Conservation (phyloP, 2,797 vertebrate genomes). For the Enteromius fasciolatus region DNA sequence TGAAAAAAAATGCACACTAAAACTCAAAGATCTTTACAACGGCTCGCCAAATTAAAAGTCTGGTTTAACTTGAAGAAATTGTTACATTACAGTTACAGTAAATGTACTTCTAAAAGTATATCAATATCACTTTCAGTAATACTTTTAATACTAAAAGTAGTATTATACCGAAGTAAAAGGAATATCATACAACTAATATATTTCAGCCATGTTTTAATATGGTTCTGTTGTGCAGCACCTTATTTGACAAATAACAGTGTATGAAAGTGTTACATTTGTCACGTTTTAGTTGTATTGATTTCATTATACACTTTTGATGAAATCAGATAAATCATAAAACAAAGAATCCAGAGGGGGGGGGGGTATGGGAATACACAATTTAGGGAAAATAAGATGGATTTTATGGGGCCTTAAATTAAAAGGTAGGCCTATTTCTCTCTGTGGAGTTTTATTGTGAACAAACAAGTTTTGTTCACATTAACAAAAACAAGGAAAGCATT, state of each 20-base stretch:
- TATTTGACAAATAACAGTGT: not conserved
- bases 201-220: not conserved
- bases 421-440: not conserved
- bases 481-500: not conserved
- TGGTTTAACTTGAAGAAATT: not conserved
- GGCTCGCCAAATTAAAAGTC: not conserved
- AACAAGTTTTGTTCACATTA: not conserved
- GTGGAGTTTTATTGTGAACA: not conserved
- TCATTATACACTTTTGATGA: not conserved
- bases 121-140: too few relatives aligned
- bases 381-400: not conserved
- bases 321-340: not conserved
- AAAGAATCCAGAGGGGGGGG: not conserved
- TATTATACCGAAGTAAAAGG: too few relatives aligned
- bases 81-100: not conserved
- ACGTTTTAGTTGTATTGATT: not conserved
- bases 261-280: not conserved
- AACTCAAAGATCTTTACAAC: not conserved
- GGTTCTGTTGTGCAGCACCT: not conserved
- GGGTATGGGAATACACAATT: not conserved
- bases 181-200: not conserved
- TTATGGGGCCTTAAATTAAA: not conserved
- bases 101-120: not conserved
- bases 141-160: too few relatives aligned
- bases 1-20: not conserved